Evolutionary conservation across 2,113 vertebrate species (phyloP), one percentile per base, ranked within the genome.

Genomic region (Gavialis gangeticus): DNA sequence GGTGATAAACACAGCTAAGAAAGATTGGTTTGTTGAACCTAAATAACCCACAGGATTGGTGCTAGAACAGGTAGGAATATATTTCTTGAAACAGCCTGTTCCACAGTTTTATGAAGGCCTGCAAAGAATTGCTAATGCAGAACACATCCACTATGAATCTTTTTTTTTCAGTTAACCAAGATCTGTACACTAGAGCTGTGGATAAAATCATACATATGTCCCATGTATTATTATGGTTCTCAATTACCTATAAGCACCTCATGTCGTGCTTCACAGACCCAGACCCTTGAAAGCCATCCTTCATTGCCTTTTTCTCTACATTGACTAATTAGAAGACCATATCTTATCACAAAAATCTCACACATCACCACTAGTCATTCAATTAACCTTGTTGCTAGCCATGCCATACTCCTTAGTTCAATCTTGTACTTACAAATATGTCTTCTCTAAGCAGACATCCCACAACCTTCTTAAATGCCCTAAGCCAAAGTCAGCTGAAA

Each of bases 281-380:
- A 66, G 71, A 34, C 27, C 10, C 21, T 58, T 55, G n/a, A 4
- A 11, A 86, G 27, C 57, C 54, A n/a, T 75, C 75, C 69, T 84
- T 81, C 6, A 1, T 46, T 88, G 37, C 84, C 69, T 79, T 94
- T 78, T 69, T 73, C 24, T 30, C 56, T 87, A n/a, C 73, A 66
- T 79, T 78, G 71, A 25, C 59, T 83, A 37, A 86, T 30, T 37
- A 84, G 90, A 13, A 63, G 69, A 37, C 64, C 18, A 5, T 30
- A 30, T 81, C 82, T 63, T 54, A 64, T 54, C 25, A 34, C 58
- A 62, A 8, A 37, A 76, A 55, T 87, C 54, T 78, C 55, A 22
- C 57, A 0, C 6, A 25, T 18, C 0, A 13, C 28, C 79, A 9
- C 79, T 2, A 6, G 4, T 5, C 17, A 56, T 15, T 71, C 0